A percentile compares a stretch with the other conserved stretches of the same genome.
phyloP scores from a whole-genome alignment of 2,113 vertebrate genomes.

The Sciurus niger region DNA sequence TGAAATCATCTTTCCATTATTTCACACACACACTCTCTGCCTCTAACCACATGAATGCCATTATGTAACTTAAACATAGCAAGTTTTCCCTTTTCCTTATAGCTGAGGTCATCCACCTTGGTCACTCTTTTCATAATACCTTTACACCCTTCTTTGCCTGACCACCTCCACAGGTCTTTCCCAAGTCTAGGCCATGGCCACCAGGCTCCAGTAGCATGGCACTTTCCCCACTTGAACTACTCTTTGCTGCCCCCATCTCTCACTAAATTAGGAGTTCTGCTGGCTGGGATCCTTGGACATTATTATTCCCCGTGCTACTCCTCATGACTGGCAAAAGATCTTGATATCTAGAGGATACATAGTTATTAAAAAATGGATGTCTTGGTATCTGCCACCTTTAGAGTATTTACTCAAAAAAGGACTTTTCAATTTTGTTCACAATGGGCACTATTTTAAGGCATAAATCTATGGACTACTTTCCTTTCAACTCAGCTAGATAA shows the following conservation, averaged over 20 bases:
- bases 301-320: background rate
- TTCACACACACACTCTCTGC: background rate
- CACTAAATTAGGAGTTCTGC: background rate
- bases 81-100: background rate
- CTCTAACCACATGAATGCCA: background rate
- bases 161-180: background rate
- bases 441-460: background rate
- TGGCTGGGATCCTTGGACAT: background rate
- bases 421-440: background rate
- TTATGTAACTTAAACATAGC: background rate
- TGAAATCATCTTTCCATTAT: background rate
- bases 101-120: background rate
- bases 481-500: background rate
- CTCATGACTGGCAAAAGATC: background rate
- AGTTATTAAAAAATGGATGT: background rate
- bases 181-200: background rate
- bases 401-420: background rate
- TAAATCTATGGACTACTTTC: background rate
- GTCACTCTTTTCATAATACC: background rate
- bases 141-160: background rate
- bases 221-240: background rate
- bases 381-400: background rate
- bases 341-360: background rate
- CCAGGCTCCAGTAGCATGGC: accelerated
- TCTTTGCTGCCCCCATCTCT: background rate